A percentile compares a stretch with the other conserved stretches of the same genome.
These are phyloP conservation scores for crab-eating macaque (Macaca fascicularis) DNA, from an alignment of 2,113 vertebrate genomes.

Conservation along the genomic window T2T-MFA8v1.1 NC_088387.1:116883501-116884000, in stretches of 20 bases:
- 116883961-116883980: neutral
- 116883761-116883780: neutral
- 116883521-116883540: no score
- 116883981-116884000: neutral
- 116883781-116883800: neutral
- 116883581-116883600: no score
- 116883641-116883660: no score
- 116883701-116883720: neutral
- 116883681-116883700: neutral
- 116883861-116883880: neutral
- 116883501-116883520: no score
- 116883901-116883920: neutral
- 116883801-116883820: neutral
- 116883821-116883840: neutral
- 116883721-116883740: neutral
- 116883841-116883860: neutral
- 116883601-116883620: no score
- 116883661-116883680: neutral
- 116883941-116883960: neutral
- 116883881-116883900: neutral
- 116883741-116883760: neutral
- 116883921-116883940: neutral
- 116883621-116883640: no score
- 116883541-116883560: no score
- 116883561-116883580: no score